Base-by-base conservation (phyloP, 1,140 invertebrate genomes). In the Leptopilina boulardi region DNA sequence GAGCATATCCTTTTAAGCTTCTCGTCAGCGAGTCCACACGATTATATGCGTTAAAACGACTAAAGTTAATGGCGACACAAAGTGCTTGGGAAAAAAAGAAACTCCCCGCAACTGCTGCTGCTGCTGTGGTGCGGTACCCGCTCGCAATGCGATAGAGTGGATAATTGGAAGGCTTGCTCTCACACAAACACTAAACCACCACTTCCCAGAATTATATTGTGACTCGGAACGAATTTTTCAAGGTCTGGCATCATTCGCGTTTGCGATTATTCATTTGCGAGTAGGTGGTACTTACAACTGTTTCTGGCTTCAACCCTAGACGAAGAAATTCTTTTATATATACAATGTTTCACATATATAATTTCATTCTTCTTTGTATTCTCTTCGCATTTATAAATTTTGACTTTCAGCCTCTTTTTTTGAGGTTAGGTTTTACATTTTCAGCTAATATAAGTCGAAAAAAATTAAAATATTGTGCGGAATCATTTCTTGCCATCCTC, bases 81-180 rank as follows among this genome's bases (percentile, higher is more conserved):
- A 66, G 59, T 66, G 59, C 59, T 66, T 15, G 59, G 56, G 26
- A 66, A 23, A n/a, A n/a, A n/a, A 66, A 66, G 34, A 9, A 38
- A 38, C 34, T 38, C 34, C 34, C 34, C 34, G 8, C 34, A 38
- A 38, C 5, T 38, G 34, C n/a, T n/a, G n/a, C n/a, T 38, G 5
- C 56, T 59, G 3, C 56, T 26, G 19, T 59, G 56, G 30, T 38
- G 23, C 23, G n/a, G n/a, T 30, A 38, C 34, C 34, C 2, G 5
- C 34, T n/a, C n/a, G 3, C 26, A 34, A 70, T 34, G 51, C 26
- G 71, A 70, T 34, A 34, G 19, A 71, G 18, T 41, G 19, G 51
- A 75, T 78, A 75, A 78, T 75, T 78, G 30, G 38, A 71, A 78
- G 74, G 21, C 10, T 23, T n/a, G n/a, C 26, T 26, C 26, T n/a